Evolutionary conservation across 2,797 vertebrate species (phyloP).

Genomic region (Sebastes dallii): DNA sequence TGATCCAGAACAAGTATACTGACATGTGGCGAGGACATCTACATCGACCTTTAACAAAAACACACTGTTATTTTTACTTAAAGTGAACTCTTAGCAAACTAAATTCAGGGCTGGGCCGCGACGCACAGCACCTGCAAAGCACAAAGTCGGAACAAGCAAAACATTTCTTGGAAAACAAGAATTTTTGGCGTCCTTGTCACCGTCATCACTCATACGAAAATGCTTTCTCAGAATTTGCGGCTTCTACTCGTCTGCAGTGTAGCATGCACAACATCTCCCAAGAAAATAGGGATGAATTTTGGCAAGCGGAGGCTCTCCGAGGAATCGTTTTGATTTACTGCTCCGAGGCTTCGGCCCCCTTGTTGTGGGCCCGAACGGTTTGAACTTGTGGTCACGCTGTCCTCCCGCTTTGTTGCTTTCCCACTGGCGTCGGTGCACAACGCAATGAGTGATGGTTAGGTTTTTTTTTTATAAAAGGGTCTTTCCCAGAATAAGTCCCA

Average conservation of each 20-base stretch:
- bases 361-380: conserved; percentile 42
- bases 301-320: conserved; percentile 40
- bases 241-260: conserved; percentile 30
- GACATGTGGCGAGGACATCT: conserved; percentile 6
- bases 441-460: conserved; percentile 55
- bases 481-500: conserved; percentile 68
- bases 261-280: conserved; percentile 45
- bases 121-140: conserved; percentile 44
- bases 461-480: conserved; percentile 40
- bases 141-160: conserved; percentile 35
- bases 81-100: not conserved
- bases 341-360: conserved; percentile 39
- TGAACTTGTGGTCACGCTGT: conserved; percentile 52
- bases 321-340: conserved; percentile 60
- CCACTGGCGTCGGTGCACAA: conserved; percentile 31
- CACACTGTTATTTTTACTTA: not conserved
- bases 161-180: conserved; percentile 69
- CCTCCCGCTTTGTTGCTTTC: conserved; percentile 44
- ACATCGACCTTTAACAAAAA: not conserved
- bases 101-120: not conserved
- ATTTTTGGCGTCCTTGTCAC: conserved; percentile 8
- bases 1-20: not conserved
- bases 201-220: conserved; percentile 42
- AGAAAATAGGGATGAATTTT: conserved; percentile 42
- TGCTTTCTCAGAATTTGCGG: conserved; percentile 68